Evolutionary conservation across 2,797 vertebrate species (phyloP).

Genomic region (Paguma larvata): DNA sequence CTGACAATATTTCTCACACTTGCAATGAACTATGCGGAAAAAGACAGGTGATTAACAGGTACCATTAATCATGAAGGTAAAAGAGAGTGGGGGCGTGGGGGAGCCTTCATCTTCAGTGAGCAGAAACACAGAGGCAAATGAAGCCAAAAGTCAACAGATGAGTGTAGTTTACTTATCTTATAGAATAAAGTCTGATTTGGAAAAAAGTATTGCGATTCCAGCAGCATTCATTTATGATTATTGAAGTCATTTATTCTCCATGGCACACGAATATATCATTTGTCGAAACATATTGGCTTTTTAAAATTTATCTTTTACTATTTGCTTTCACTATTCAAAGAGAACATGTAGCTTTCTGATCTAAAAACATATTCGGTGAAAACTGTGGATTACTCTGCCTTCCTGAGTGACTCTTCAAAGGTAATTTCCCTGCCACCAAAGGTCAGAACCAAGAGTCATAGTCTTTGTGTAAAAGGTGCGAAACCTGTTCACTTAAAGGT

Average conservation of each 20-base stretch:
- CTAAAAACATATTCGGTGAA: not conserved
- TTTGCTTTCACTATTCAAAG: constrained; percentile 65
- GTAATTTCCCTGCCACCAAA: not conserved
- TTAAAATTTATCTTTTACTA: constrained; percentile 49
- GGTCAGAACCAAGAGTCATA: not conserved
- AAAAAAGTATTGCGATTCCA: constrained; percentile 60
- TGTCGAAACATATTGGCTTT: constrained; percentile 37
- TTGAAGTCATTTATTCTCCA: constrained; percentile 48
- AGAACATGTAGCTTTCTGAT: constrained; percentile 19
- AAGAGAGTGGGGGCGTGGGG: constrained; percentile 50
- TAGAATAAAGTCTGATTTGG: constrained; percentile 68
- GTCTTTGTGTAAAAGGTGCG: not conserved
- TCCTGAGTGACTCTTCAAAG: not conserved
- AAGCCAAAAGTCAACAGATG: constrained; percentile 77
- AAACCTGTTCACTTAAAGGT: not conserved
- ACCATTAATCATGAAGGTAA: constrained; percentile 84
- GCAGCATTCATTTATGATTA: constrained; percentile 69
- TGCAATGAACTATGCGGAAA: constrained; percentile 73
- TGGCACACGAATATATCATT: constrained; percentile 67
- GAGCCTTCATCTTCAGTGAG: constrained; percentile 79
- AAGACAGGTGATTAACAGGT: constrained; percentile 81
- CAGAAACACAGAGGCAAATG: constrained; percentile 74
- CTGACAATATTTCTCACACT: constrained; percentile 72
- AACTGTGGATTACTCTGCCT: not conserved
- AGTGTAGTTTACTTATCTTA: constrained; percentile 69